A percentile compares a stretch with the other conserved stretches of the same genome.
phyloP scores from a whole-genome alignment of 1,140 invertebrate genomes.

The Sipha flava region DNA sequence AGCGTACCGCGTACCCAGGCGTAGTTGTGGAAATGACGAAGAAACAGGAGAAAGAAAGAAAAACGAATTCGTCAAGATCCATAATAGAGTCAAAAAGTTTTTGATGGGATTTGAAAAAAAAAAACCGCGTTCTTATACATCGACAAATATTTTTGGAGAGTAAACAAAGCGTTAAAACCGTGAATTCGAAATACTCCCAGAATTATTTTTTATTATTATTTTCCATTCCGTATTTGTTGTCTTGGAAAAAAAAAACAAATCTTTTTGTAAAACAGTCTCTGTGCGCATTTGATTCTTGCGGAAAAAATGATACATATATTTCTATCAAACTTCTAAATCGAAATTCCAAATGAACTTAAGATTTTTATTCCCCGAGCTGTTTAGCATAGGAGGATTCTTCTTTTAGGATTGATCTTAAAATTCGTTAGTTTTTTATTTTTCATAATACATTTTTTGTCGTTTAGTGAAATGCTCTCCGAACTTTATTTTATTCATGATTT shows the following conservation, averaged over 20 bases:
- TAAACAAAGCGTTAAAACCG: not conserved
- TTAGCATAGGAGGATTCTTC: too few relatives aligned
- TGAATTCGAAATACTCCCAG: not conserved
- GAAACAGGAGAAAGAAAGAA: not conserved
- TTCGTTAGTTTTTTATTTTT: too few relatives aligned
- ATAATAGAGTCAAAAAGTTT: not conserved
- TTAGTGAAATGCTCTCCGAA: too few relatives aligned
- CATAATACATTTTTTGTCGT: too few relatives aligned
- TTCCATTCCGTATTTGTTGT: not conserved
- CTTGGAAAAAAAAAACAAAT: not conserved
- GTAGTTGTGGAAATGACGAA: too few relatives aligned
- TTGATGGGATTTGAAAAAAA: not conserved
- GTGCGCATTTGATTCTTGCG: not conserved
- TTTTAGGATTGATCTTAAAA: too few relatives aligned
- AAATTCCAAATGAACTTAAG: too few relatives aligned
- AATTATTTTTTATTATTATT: too few relatives aligned
- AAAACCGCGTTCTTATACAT: not conserved
- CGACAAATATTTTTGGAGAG: not conserved
- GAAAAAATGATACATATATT: not conserved
- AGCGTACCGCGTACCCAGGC: too few relatives aligned
- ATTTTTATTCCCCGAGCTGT: too few relatives aligned
- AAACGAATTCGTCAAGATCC: too few relatives aligned
- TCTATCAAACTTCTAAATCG: not conserved
- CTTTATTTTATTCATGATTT: too few relatives aligned
- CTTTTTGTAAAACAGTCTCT: not conserved